Evolutionary conservation across 2,113 vertebrate species (phyloP).

Genomic region (Trochalopteron elliotii): DNA sequence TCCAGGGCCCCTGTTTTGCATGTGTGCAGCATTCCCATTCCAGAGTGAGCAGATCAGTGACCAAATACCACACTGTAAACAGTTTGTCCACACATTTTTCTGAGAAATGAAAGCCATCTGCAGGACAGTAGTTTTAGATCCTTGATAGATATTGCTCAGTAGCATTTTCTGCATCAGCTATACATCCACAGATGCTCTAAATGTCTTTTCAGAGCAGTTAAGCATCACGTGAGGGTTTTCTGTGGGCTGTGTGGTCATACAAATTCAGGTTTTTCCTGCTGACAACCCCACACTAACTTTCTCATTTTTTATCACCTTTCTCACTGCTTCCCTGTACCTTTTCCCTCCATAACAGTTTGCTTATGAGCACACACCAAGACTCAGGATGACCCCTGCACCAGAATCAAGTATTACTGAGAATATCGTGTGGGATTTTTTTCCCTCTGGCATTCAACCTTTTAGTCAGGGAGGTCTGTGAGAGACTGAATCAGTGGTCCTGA

Average conservation of each 20-base stretch:
- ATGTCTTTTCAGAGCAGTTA: not conserved
- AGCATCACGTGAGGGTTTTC: not conserved
- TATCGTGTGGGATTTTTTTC: not conserved
- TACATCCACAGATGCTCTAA: not conserved
- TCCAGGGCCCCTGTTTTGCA: rapidly evolving
- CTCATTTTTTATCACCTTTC: not conserved
- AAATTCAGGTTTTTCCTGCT: not conserved
- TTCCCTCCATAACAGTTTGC: not conserved
- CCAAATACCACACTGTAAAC: not conserved
- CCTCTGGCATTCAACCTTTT: conserved; percentile 14
- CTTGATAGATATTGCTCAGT: not conserved
- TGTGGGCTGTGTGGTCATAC: not conserved
- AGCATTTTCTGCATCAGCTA: not conserved
- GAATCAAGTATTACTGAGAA: not conserved
- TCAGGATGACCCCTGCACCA: not conserved
- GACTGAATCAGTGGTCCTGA: conserved; percentile 38
- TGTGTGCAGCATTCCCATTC: not conserved
- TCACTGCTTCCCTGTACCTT: not conserved
- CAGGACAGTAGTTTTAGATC: not conserved
- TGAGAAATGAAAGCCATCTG: not conserved
- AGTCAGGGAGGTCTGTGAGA: not conserved
- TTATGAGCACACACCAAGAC: not conserved
- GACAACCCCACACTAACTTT: not conserved
- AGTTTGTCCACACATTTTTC: not conserved
- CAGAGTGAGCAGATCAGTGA: not conserved